These are phyloP conservation scores for Neoscelio sp. DNA, from an alignment of 2,888 invertebrate genomes.

Conservation along the genomic window DNA sequence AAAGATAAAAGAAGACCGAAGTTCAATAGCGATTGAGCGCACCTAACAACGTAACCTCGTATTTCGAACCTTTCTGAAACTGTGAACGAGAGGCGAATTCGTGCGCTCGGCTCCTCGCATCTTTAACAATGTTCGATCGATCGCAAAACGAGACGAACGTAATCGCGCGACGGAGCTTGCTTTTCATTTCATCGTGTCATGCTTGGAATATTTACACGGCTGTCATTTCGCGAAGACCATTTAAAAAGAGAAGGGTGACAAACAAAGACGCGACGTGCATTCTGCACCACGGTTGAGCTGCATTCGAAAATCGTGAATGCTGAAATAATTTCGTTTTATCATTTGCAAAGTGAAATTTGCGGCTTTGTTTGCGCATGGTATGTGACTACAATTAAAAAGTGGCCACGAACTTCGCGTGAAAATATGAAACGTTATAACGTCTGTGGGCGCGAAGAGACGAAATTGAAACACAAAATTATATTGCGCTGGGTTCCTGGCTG, in stretches of 20 bases:
- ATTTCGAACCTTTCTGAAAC: slow-evolving; percentile 63
- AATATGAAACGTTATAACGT: no score
- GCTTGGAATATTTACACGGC: slow-evolving; percentile 48
- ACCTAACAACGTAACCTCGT: slow-evolving; percentile 64
- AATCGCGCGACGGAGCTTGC: slow-evolving; percentile 44
- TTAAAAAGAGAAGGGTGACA: slow-evolving; percentile 10
- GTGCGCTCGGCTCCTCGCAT: slow-evolving; percentile 52
- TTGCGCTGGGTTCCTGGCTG: no score
- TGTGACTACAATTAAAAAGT: no score
- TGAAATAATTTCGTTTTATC: background rate
- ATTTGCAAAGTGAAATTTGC: background rate
- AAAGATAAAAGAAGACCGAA: slow-evolving; percentile 59
- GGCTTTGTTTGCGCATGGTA: no score
- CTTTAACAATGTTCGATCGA: slow-evolving; percentile 66
- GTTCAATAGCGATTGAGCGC: slow-evolving; percentile 57
- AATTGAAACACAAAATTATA: no score
- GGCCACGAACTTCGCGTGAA: no score
- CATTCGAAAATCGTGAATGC: background rate
- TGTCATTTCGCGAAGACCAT: slow-evolving; percentile 24
- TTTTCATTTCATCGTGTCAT: slow-evolving; percentile 55
- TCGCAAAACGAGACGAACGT: slow-evolving; percentile 60
- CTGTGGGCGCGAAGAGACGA: no score
- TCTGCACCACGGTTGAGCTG: background rate
- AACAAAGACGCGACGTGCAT: slow-evolving; percentile 7
- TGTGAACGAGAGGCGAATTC: slow-evolving; percentile 54